A percentile compares a stretch with the other conserved stretches of the same genome.
Conservation (phyloP, 2,113 vertebrate species). For the Microtus ochrogaster region DNA sequence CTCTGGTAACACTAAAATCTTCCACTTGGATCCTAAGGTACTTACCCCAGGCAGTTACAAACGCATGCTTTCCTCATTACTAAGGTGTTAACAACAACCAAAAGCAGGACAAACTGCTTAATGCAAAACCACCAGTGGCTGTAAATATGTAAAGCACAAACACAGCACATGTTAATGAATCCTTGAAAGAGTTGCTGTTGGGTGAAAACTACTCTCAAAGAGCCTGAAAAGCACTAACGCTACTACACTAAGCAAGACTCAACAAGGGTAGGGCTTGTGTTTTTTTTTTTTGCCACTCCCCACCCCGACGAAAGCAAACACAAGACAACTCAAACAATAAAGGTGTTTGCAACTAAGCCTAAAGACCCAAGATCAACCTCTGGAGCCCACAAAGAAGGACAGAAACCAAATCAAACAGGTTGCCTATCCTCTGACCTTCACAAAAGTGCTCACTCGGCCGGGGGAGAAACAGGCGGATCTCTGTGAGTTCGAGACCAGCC, state of each 20-base stretch:
- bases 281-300: neutral
- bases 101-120: neutral
- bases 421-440: neutral
- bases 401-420: neutral
- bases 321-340: neutral
- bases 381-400: neutral
- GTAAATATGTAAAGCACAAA: neutral
- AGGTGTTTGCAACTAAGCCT: neutral
- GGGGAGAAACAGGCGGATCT: no score
- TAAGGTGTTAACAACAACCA: neutral
- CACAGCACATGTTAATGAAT: neutral
- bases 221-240: neutral
- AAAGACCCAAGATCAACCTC: neutral
- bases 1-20: constrained; percentile 30
- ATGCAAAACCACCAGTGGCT: neutral
- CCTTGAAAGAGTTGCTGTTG: neutral
- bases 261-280: neutral
- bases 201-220: neutral
- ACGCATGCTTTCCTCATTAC: neutral
- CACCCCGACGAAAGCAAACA: neutral
- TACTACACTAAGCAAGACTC: neutral
- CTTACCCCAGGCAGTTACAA: constrained; percentile 22
- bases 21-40: neutral
- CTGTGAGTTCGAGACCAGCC: no score
- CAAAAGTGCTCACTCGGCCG: neutral